These are phyloP conservation scores for Oryzias celebensis DNA, from an alignment of 2,113 vertebrate genomes.

Conservation along the genomic window DNA sequence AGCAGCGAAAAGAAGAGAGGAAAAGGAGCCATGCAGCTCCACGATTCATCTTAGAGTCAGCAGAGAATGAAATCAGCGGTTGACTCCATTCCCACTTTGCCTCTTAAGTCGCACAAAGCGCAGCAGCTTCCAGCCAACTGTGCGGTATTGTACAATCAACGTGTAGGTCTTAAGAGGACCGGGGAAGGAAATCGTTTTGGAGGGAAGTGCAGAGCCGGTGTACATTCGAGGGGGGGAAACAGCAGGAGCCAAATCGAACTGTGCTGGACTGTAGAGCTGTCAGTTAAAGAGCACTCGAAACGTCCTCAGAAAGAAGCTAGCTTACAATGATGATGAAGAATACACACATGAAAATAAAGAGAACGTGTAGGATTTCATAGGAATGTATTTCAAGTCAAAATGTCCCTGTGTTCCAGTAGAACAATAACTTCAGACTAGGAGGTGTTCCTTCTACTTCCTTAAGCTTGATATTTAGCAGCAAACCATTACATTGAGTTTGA, in stretches of 20 bases:
- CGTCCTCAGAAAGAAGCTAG: no score
- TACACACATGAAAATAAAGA: no score
- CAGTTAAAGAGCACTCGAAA: not conserved
- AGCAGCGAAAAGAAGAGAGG: slow-evolving; percentile 8
- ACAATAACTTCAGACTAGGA: no score
- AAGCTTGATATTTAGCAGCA: no score
- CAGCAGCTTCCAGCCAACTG: slow-evolving; percentile 53
- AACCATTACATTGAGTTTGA: no score
- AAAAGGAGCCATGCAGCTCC: slow-evolving; percentile 35
- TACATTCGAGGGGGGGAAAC: slow-evolving; percentile 28
- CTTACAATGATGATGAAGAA: no score
- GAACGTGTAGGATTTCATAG: no score
- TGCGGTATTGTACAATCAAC: slow-evolving; percentile 55
- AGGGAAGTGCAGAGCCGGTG: slow-evolving; percentile 57
- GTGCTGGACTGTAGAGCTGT: slow-evolving; percentile 25
- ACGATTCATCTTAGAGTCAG: slow-evolving; percentile 61
- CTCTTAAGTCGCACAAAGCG: slow-evolving; percentile 68
- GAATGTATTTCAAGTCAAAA: no score
- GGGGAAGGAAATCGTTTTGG: slow-evolving; percentile 54
- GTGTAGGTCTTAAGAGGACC: slow-evolving; percentile 54
- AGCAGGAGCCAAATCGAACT: slow-evolving; percentile 48
- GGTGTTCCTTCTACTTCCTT: no score
- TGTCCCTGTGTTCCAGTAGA: no score
- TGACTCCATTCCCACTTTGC: slow-evolving; percentile 66
- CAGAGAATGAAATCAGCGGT: slow-evolving; percentile 68